A percentile compares a stretch with the other conserved stretches of the same genome.
Evolutionary conservation across 2,113 vertebrate species (phyloP).

Genomic region (Columba janthina): DNA sequence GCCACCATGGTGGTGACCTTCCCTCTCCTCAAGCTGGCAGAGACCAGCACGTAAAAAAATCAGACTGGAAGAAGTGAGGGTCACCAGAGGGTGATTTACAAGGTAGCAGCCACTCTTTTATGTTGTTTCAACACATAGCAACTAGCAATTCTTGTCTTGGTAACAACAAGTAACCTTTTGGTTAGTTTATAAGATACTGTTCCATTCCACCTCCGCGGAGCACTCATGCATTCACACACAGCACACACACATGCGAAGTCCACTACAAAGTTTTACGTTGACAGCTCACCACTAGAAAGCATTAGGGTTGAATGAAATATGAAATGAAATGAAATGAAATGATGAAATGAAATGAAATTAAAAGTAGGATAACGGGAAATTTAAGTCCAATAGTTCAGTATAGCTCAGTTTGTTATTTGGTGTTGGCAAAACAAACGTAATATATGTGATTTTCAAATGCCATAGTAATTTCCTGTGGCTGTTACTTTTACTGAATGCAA

Average conservation of each 20-base stretch:
- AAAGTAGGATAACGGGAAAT: not conserved
- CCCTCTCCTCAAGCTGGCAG: not conserved
- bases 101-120: not conserved
- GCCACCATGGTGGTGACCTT: not conserved
- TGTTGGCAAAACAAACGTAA: not conserved
- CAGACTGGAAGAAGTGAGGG: not conserved
- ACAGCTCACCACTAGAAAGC: not conserved
- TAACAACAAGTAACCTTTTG: not conserved
- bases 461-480: not conserved
- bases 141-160: not conserved
- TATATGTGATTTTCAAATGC: not conserved
- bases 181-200: not conserved
- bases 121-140: not conserved
- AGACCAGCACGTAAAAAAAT: not conserved
- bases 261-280: not conserved
- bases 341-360: not conserved
- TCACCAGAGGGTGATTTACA: not conserved
- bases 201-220: not conserved
- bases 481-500: not conserved
- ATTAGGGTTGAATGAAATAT: not conserved
- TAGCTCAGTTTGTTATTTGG: not conserved
- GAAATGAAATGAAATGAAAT: not conserved
- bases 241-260: not conserved
- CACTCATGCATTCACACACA: accelerated
- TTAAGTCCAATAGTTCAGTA: not conserved